Evolutionary conservation across 2,888 invertebrate species (phyloP).

Genomic region (Dynastes hyllus): DNA sequence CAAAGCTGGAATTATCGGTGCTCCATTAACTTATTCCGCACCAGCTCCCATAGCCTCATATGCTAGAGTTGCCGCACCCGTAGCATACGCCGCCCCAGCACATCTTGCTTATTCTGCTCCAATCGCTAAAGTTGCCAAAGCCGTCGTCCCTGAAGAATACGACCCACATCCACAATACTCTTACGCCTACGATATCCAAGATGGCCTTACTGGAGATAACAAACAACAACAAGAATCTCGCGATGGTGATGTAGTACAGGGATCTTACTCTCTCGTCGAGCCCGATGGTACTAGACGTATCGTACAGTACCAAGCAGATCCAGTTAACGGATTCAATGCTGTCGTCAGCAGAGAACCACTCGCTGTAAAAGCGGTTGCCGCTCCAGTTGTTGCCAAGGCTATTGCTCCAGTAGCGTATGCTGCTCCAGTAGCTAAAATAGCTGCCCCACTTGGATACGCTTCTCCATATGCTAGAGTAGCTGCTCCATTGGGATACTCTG

Average conservation of each 20-base stretch:
- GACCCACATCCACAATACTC: conserved; percentile 73
- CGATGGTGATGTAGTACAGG: conserved; percentile 73
- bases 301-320: conserved; percentile 75
- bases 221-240: conserved; percentile 73
- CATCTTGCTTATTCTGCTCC: conserved; percentile 54
- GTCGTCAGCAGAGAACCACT: conserved; percentile 76
- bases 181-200: conserved; percentile 73
- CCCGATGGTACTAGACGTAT: conserved; percentile 72
- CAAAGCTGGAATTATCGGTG: conserved; percentile 56
- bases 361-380: conserved; percentile 66
- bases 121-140: conserved; percentile 62
- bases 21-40: conserved; percentile 47
- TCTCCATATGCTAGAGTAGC: conserved; percentile 52
- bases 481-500: conserved; percentile 39
- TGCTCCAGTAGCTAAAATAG: conserved; percentile 61
- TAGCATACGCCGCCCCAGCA: conserved; percentile 54
- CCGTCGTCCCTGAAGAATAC: conserved; percentile 61
- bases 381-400: conserved; percentile 66
- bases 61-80: conserved; percentile 55
- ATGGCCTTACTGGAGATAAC: conserved; percentile 72
- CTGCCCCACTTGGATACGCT: conserved; percentile 56
- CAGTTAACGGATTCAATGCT: conserved; percentile 77
- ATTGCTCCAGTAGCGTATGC: conserved; percentile 62
- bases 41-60: conserved; percentile 53
- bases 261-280: conserved; percentile 72